Evolutionary conservation across 2,888 invertebrate genomes (phyloP).

Genomic region (Hyposoter dolosus): DNA sequence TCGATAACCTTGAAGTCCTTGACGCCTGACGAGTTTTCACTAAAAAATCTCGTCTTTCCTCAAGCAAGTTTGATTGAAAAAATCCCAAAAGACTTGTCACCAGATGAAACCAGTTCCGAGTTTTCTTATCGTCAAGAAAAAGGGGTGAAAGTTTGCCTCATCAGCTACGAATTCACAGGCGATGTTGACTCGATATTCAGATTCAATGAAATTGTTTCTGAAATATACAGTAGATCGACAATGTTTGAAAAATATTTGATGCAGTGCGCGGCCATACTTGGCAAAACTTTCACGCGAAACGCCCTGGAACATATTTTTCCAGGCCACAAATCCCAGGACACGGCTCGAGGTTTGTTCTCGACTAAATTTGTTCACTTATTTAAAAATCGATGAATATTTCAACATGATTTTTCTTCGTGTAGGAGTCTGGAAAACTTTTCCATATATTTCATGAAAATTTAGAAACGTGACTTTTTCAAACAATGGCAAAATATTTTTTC

Average conservation of each 20-base stretch:
- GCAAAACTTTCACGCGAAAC: slow-evolving; percentile 86
- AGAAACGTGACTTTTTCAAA: background rate
- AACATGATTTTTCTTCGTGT: background rate
- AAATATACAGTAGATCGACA: slow-evolving; percentile 83
- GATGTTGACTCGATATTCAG: slow-evolving; percentile 24
- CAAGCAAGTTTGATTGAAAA: slow-evolving; percentile 78
- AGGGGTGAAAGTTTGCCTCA: slow-evolving; percentile 65
- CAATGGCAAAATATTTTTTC: background rate
- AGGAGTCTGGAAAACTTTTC: background rate
- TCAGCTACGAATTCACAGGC: slow-evolving; percentile 45
- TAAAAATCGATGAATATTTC: background rate
- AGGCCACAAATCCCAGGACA: slow-evolving; percentile 85
- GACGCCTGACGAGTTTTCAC: slow-evolving; percentile 77
- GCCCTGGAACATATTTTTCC: slow-evolving; percentile 86
- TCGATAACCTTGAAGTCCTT: slow-evolving; percentile 83
- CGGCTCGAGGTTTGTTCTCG: slow-evolving; percentile 61
- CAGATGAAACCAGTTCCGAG: slow-evolving; percentile 73
- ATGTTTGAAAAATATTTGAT: slow-evolving; percentile 87
- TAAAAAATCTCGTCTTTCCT: slow-evolving; percentile 84
- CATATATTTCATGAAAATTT: background rate
- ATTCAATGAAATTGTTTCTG: slow-evolving; percentile 30
- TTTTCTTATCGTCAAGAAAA: slow-evolving; percentile 66
- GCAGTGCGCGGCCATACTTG: slow-evolving; percentile 87
- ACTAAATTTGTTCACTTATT: slow-evolving; percentile 39
- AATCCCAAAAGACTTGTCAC: slow-evolving; percentile 70